A percentile compares a stretch with the other conserved stretches of the same genome.
These are phyloP conservation scores for Neodiprion lecontei DNA, from an alignment of 1,140 invertebrate species.

Conservation along the genomic window DNA sequence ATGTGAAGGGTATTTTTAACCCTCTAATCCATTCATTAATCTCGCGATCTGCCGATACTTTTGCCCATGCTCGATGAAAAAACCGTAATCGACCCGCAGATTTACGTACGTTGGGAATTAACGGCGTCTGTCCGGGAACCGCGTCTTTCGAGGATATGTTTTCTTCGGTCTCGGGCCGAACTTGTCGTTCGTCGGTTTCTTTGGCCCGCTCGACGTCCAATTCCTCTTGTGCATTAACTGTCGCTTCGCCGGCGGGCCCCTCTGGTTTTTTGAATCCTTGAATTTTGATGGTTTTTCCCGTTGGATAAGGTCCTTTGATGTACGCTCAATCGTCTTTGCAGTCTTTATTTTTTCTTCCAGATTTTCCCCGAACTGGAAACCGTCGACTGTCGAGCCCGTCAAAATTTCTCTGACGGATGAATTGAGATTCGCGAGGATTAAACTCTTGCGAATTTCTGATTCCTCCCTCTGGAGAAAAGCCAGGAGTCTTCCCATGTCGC, in stretches of 20 bases:
- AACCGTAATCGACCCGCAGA: conserved; percentile 9
- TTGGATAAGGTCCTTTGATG: conserved; percentile 10
- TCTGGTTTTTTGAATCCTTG: conserved; percentile 19
- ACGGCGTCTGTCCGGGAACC: not conserved
- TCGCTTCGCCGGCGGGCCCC: conserved; percentile 10
- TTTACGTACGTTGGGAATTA: conserved; percentile 10
- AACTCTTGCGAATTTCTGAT: conserved; percentile 8
- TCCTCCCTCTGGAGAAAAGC: conserved; percentile 19
- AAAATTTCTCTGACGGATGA: conserved; percentile 10
- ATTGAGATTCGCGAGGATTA: conserved; percentile 17
- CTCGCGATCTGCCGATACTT: not conserved
- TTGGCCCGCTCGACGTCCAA: conserved; percentile 11
- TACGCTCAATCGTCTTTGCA: conserved; percentile 10
- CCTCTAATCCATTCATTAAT: conserved; percentile 14
- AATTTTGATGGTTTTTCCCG: not conserved
- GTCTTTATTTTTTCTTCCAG: conserved; percentile 14
- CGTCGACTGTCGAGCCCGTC: conserved; percentile 8
- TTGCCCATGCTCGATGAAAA: conserved; percentile 8
- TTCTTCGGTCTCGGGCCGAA: not conserved
- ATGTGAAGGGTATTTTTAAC: conserved; percentile 11
- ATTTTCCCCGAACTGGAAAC: conserved; percentile 12
- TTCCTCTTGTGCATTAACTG: not conserved
- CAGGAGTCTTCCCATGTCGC: conserved; percentile 16
- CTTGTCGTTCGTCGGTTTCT: not conserved
- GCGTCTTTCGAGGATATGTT: not conserved